Percentiles rank a stretch among this genome's conserved stretches.
These are phyloP conservation scores for Euzetes globulus DNA, from an alignment of 2,888 invertebrate genomes.

Conservation along the genomic window DNA sequence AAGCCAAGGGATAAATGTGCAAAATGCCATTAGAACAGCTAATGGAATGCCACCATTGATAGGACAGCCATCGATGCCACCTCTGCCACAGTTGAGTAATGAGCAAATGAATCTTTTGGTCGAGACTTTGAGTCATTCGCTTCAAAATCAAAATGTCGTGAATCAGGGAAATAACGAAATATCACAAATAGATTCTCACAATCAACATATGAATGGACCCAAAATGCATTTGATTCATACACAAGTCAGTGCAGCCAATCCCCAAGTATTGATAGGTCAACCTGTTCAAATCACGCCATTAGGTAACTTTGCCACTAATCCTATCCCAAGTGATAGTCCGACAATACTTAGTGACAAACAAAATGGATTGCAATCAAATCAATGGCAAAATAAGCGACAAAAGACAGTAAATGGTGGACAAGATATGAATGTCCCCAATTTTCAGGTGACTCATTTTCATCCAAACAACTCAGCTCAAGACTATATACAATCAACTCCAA, in stretches of 20 bases:
- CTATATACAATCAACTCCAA: background rate
- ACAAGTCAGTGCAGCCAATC: background rate
- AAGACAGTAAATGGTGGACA: background rate
- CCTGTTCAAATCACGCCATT: background rate
- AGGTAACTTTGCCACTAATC: background rate
- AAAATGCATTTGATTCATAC: background rate
- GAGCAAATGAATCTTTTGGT: background rate
- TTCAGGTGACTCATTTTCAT: background rate
- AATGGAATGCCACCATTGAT: background rate
- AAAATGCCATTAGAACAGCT: background rate
- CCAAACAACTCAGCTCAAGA: background rate
- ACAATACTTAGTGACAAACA: too few relatives aligned
- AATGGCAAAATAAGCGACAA: background rate
- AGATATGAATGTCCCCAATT: background rate
- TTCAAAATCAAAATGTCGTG: background rate
- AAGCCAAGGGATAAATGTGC: conserved; percentile 21
- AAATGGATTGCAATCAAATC: too few relatives aligned
- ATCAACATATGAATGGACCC: background rate
- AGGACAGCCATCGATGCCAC: background rate
- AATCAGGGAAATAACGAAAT: background rate
- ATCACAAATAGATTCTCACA: background rate
- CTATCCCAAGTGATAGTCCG: background rate
- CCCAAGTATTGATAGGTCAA: background rate
- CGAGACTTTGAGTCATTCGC: background rate
- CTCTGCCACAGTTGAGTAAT: background rate